Evolutionary conservation across 1,140 invertebrate genomes (phyloP).

Genomic region (Pseudachorutes palmiensis): DNA sequence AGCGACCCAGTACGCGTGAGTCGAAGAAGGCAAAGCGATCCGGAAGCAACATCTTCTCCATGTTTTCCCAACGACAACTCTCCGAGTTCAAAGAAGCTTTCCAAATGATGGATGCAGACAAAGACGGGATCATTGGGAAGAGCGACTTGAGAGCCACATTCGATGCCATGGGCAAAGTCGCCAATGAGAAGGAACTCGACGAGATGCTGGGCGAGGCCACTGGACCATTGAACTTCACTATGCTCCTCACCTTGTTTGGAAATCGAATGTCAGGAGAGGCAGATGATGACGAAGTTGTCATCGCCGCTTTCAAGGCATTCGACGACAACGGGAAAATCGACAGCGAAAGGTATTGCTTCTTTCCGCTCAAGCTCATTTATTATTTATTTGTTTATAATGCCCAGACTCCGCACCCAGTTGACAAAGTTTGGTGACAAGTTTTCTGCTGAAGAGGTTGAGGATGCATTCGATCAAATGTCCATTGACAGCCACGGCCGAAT

Average conservation of each 20-base stretch:
- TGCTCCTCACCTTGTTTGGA: conserved; percentile 84
- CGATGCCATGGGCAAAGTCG: conserved; percentile 84
- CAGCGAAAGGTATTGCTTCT: conserved; percentile 58
- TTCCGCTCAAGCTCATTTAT: background rate
- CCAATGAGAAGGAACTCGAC: conserved; percentile 81
- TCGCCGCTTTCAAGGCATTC: conserved; percentile 91
- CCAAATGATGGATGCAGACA: conserved; percentile 96
- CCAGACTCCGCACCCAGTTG: conserved; percentile 81
- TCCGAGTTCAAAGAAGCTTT: conserved; percentile 95
- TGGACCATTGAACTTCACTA: conserved; percentile 91
- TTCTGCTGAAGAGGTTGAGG: conserved; percentile 80
- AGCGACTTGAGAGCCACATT: conserved; percentile 91
- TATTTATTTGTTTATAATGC: conserved; percentile 1
- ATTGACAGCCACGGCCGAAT: conserved; percentile 82
- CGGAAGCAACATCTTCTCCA: conserved; percentile 67
- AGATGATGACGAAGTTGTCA: conserved; percentile 55
- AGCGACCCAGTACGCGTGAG: conserved; percentile 48
- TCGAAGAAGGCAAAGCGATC: conserved; percentile 62
- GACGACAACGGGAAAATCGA: conserved; percentile 80
- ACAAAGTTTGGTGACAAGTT: conserved; percentile 97
- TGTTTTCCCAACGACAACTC: conserved; percentile 84
- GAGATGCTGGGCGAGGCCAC: conserved; percentile 82
- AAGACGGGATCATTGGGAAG: conserved; percentile 94
- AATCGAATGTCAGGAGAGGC: conserved; percentile 60
- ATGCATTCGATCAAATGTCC: conserved; percentile 89